Conservation (phyloP, 2,113 vertebrate species). For the Tiliqua scincoides region DNA sequence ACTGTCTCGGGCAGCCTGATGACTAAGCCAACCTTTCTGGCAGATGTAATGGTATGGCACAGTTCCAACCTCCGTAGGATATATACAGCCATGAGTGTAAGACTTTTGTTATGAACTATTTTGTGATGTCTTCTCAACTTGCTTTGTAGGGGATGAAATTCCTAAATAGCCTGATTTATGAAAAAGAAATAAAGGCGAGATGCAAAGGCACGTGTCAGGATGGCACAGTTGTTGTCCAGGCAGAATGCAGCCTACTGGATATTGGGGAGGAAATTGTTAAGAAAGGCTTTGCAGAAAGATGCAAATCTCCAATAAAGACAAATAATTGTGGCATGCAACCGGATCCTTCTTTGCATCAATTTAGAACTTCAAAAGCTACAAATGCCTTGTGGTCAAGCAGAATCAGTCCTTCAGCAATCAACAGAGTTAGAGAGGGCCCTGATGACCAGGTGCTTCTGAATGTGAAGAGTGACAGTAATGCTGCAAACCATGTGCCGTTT, state of each 20-base stretch:
- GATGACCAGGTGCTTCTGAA: conserved; percentile 45
- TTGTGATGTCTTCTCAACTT: neutral
- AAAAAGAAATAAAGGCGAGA: conserved; percentile 78
- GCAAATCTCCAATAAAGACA: conserved; percentile 20
- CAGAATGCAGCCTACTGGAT: conserved; percentile 73
- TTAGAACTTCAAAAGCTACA: conserved; percentile 50
- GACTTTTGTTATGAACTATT: neutral
- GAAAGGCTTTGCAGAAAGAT: conserved; percentile 78
- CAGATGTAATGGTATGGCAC: neutral
- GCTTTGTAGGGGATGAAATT: conserved; percentile 78
- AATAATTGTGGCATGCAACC: conserved; percentile 27
- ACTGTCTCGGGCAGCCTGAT: no score
- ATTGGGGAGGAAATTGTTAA: conserved; percentile 82
- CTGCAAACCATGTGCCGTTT: conserved; percentile 42
- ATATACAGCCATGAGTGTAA: neutral
- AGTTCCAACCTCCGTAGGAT: neutral
- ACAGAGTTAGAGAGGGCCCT: conserved; percentile 39
- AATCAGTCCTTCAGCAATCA: conserved; percentile 17
- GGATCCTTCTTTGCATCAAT: conserved; percentile 30
- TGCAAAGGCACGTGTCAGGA: conserved; percentile 74
- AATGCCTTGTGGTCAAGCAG: conserved; percentile 49
- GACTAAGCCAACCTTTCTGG: no score
- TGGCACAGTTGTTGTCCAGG: conserved; percentile 77
- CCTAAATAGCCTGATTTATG: conserved; percentile 78
- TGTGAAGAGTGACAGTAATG: conserved; percentile 55